A percentile compares a stretch with the other conserved stretches of the same genome.
These are phyloP conservation scores for Schizopygopsis malacanthus DNA, from an alignment of 2,797 vertebrate genomes.

Conservation along the genomic window DNA sequence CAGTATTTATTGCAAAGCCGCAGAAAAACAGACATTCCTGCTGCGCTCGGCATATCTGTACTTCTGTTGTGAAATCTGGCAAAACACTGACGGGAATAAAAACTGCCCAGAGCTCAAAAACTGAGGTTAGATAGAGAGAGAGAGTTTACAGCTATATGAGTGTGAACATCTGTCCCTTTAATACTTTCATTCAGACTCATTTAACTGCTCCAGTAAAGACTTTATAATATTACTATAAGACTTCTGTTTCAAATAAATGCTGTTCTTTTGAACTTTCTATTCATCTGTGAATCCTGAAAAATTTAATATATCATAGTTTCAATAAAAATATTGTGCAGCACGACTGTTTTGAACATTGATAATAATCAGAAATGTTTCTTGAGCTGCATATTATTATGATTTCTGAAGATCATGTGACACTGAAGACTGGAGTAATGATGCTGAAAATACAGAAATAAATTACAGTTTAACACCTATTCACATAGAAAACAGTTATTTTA, in stretches of 20 bases:
- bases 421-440: neutral
- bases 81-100: slow-evolving; percentile 10
- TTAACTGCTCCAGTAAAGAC: no score
- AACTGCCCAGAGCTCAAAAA: slow-evolving; percentile 10
- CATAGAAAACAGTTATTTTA: neutral
- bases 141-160: neutral
- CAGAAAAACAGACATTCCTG: neutral
- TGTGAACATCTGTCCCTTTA: neutral
- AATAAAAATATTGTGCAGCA: neutral
- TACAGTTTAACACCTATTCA: neutral
- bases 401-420: neutral
- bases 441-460: neutral
- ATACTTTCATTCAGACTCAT: neutral
- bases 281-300: neutral
- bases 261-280: neutral
- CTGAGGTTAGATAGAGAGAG: neutral
- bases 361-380: neutral
- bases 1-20: slow-evolving; percentile 32
- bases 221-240: neutral
- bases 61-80: slow-evolving; percentile 35
- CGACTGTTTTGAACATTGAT: neutral
- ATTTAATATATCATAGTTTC: neutral
- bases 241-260: neutral
- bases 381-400: neutral
- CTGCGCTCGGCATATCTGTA: slow-evolving; percentile 4